Conservation (phyloP, 2,797 vertebrate genomes). For the Oryzias dopingdopingensis region DNA sequence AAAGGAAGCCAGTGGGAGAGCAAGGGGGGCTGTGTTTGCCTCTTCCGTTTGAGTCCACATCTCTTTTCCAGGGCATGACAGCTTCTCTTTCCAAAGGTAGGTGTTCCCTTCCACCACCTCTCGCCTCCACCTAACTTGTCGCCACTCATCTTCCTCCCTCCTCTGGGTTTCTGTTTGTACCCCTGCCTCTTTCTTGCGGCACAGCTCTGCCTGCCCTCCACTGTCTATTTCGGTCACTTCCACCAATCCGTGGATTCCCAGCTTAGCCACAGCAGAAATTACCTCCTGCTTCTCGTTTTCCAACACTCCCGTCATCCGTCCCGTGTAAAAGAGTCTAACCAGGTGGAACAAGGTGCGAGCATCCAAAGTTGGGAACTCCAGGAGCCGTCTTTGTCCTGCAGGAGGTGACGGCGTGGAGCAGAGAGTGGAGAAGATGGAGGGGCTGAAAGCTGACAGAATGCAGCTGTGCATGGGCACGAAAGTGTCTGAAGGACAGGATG, state of each 20-base stretch:
- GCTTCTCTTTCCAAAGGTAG: slow-evolving; percentile 38
- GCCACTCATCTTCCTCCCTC: slow-evolving; percentile 11
- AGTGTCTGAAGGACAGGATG: slow-evolving; percentile 56
- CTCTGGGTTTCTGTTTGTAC: slow-evolving; percentile 54
- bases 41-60: slow-evolving; percentile 58
- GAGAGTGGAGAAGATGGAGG: slow-evolving; percentile 62
- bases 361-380: slow-evolving; percentile 66
- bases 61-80: slow-evolving; percentile 21
- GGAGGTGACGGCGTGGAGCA: slow-evolving; percentile 41
- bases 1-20: slow-evolving; percentile 17
- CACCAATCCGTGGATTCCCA: slow-evolving; percentile 69
- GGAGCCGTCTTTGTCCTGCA: slow-evolving; percentile 56
- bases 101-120: slow-evolving; percentile 36
- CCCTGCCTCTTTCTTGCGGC: slow-evolving; percentile 29
- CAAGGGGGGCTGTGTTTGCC: neutral
- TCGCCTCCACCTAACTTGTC: slow-evolving; percentile 24
- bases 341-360: slow-evolving; percentile 66
- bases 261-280: slow-evolving; percentile 63
- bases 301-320: slow-evolving; percentile 67
- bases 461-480: slow-evolving; percentile 77
- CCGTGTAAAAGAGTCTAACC: slow-evolving; percentile 74
- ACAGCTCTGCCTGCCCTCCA: neutral
- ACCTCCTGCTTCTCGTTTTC: slow-evolving; percentile 65
- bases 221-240: slow-evolving; percentile 46
- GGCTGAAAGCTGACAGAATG: slow-evolving; percentile 76